Evolutionary conservation across 2,797 vertebrate species (phyloP), one percentile per base, ranked within the genome.

Genomic region (Characodon lateralis): DNA sequence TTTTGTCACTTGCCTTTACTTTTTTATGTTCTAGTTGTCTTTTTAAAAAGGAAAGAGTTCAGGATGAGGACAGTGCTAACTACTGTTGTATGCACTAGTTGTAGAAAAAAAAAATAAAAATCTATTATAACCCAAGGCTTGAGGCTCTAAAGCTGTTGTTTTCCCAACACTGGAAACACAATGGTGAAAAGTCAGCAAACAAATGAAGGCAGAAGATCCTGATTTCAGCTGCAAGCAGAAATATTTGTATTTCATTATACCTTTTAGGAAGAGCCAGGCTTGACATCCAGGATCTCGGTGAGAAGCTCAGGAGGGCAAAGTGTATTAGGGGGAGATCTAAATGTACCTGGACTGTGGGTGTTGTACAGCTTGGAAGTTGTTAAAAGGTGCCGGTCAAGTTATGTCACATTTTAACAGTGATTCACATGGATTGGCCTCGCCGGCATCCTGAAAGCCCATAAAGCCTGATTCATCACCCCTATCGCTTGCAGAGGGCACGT

Each of bases 381-480:
- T 95, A 94, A 94, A 94, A 91, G 80, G 89, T 82, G 89, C 90
- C 70, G 88, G 93, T 95, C 93, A 95, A 95, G 92, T 94, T 92
- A 93, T 93, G 91, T 95, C 86, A 80, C 89, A 92, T 92, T 95
- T 95, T 93, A 94, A 94, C 93, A 93, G 91, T 92, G 87, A 82
- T 93, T 93, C 86, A 46, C 88, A 83, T 87, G 91, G 94, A 94
- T 94, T 93, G 91, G 93, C 93, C 94, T 94, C 91, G 74, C 78
- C 24, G 78, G 94, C 84, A 88, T 93, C 88, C 88, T 91, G 91
- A 92, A 91, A 91, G 91, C 92, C 89, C 91, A 93, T 94, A 93
- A 94, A 95, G 87, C 81, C 87, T 94, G 94, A 95, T 93, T 95
- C 93, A 95, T 94, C 90, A 86, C 91, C 89, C 81, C 81, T 75